Evolutionary conservation across 1,140 invertebrate species (phyloP).

Genomic region (Polypedilum pembai): DNA sequence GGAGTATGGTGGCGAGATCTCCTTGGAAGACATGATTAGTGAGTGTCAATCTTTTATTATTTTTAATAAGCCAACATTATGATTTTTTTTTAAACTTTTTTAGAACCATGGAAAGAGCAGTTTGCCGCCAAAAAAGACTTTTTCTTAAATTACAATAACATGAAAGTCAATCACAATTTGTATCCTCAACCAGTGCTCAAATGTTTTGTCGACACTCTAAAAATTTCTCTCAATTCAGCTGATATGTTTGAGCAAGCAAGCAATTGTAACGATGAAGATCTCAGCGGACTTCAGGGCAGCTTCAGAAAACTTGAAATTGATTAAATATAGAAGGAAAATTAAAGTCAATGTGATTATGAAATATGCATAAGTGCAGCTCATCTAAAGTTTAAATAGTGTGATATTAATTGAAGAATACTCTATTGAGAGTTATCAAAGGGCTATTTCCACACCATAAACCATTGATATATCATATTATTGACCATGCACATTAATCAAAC

Average conservation of each 20-base stretch:
- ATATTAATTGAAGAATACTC: not conserved
- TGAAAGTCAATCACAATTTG: constrained; percentile 54
- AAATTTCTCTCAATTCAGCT: constrained; percentile 38
- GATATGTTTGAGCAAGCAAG: constrained; percentile 16
- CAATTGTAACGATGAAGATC: constrained; percentile 44
- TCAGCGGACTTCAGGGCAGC: constrained; percentile 62
- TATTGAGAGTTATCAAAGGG: too few relatives aligned
- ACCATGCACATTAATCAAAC: too few relatives aligned
- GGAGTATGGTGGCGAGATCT: constrained; percentile 72
- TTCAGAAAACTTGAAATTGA: constrained; percentile 73
- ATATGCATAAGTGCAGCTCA: not conserved
- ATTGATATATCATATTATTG: too few relatives aligned
- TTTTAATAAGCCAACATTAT: too few relatives aligned
- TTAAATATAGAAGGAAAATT: constrained; percentile 40
- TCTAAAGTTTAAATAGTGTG: constrained; percentile 7
- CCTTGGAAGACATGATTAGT: constrained; percentile 80
- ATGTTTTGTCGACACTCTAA: constrained; percentile 61
- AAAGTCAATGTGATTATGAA: not conserved
- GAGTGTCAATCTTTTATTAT: constrained; percentile 34
- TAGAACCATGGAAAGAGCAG: constrained; percentile 58
- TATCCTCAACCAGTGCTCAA: constrained; percentile 60
- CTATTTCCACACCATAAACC: too few relatives aligned
- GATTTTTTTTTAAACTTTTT: not conserved
- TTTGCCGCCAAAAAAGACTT: constrained; percentile 49
- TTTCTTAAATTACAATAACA: constrained; percentile 53